Conservation (phyloP, 2,888 invertebrate genomes). For the Himalopsyche kuldschensis region DNA sequence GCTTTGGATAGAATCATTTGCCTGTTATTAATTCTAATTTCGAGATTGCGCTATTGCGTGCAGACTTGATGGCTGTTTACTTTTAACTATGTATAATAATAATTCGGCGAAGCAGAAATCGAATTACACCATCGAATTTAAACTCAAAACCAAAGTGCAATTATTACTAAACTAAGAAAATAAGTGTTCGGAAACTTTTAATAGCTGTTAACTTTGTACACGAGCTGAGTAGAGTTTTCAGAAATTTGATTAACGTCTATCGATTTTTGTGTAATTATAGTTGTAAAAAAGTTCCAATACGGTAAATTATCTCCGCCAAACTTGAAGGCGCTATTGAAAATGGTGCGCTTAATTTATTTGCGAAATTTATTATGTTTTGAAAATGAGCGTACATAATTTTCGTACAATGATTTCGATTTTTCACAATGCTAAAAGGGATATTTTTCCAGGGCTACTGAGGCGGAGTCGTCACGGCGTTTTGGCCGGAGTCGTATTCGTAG, state of each 20-base stretch:
- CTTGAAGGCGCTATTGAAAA: not conserved
- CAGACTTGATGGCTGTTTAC: slow-evolving; percentile 31
- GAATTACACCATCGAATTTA: slow-evolving; percentile 40
- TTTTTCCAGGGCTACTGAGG: too few relatives aligned
- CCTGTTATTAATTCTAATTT: slow-evolving; percentile 38
- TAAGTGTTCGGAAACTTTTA: slow-evolving; percentile 40
- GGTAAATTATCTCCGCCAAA: not conserved
- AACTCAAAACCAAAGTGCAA: slow-evolving; percentile 39
- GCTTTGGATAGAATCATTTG: not conserved
- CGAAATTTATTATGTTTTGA: too few relatives aligned
- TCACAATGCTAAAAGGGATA: too few relatives aligned
- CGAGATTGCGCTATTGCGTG: slow-evolving; percentile 37
- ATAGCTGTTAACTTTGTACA: slow-evolving; percentile 35
- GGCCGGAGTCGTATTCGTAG: too few relatives aligned
- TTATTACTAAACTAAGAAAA: slow-evolving; percentile 38
- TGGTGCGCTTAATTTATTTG: too few relatives aligned
- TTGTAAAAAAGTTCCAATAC: not conserved
- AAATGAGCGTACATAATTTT: too few relatives aligned
- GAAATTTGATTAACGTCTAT: slow-evolving; percentile 39
- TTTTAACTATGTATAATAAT: slow-evolving; percentile 9
- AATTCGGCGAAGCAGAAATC: slow-evolving; percentile 36
- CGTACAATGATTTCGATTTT: too few relatives aligned
- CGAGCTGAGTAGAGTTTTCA: slow-evolving; percentile 32
- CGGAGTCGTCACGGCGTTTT: too few relatives aligned
- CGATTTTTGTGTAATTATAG: slow-evolving; percentile 25